phyloP scores from a whole-genome alignment of 2,888 invertebrate genomes.

The Flexamia atlantica region DNA sequence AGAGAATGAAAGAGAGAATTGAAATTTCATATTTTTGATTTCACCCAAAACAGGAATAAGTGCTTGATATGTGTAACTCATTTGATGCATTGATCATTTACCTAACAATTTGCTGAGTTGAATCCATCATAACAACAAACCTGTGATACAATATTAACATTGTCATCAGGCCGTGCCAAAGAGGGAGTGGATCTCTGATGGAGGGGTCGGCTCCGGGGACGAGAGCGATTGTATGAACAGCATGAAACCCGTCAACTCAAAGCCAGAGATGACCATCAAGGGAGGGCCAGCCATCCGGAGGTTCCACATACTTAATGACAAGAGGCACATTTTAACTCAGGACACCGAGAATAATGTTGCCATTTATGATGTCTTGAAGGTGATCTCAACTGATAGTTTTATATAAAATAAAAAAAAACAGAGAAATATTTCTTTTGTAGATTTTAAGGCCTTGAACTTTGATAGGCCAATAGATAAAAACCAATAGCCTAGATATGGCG shows the following conservation, averaged over 20 bases:
- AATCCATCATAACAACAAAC: too few relatives aligned
- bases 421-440: too few relatives aligned
- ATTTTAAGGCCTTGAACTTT: too few relatives aligned
- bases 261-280: slow-evolving; percentile 78
- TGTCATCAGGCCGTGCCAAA: slow-evolving; percentile 75
- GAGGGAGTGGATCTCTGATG: slow-evolving; percentile 72
- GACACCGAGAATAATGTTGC: slow-evolving; percentile 95
- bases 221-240: slow-evolving; percentile 68
- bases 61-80: too few relatives aligned
- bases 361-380: slow-evolving; percentile 95
- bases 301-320: slow-evolving; percentile 96
- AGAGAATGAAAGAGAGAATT: too few relatives aligned
- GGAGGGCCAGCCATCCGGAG: slow-evolving; percentile 97
- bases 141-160: slow-evolving; percentile 1
- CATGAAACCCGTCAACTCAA: slow-evolving; percentile 73
- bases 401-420: too few relatives aligned
- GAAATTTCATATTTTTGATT: too few relatives aligned
- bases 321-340: slow-evolving; percentile 96
- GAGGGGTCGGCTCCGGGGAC: slow-evolving; percentile 65
- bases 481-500: too few relatives aligned
- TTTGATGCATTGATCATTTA: too few relatives aligned
- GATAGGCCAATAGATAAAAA: too few relatives aligned
- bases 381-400: slow-evolving; percentile 74
- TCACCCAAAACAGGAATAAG: too few relatives aligned
- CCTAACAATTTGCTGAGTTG: too few relatives aligned